These are phyloP conservation scores for Scaptomyza graminum DNA, from an alignment of 1,140 invertebrate genomes.

Conservation along the genomic window DNA sequence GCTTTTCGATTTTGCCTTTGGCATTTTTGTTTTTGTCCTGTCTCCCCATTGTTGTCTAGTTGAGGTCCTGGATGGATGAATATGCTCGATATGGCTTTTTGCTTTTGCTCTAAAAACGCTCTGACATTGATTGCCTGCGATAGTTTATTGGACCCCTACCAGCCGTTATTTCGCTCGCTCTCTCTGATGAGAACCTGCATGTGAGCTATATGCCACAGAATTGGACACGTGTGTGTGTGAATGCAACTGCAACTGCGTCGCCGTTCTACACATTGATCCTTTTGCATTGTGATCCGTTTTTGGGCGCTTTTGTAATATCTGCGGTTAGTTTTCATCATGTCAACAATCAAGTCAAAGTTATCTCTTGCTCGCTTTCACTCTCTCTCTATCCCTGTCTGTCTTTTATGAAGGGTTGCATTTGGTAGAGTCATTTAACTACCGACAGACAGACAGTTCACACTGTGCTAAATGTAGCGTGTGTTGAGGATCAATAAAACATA, in stretches of 20 bases:
- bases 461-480: slow-evolving; percentile 72
- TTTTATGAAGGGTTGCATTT: slow-evolving; percentile 17
- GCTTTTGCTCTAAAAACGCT: slow-evolving; percentile 55
- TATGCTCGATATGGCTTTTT: slow-evolving; percentile 43
- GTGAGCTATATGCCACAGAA: slow-evolving; percentile 4
- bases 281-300: slow-evolving; percentile 46
- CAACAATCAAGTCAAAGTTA: slow-evolving; percentile 72
- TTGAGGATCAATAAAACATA: slow-evolving; percentile 41
- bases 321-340: slow-evolving; percentile 76
- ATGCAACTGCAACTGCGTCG: slow-evolving; percentile 17
- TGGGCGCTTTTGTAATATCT: slow-evolving; percentile 54
- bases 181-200: slow-evolving; percentile 23
- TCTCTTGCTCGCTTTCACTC: not conserved
- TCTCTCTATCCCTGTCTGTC: not conserved
- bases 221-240: slow-evolving; percentile 58
- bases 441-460: slow-evolving; percentile 60
- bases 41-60: slow-evolving; percentile 36
- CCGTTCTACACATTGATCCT: slow-evolving; percentile 31
- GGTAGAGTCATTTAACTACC: slow-evolving; percentile 71
- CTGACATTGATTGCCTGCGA: slow-evolving; percentile 76
- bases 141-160: slow-evolving; percentile 57
- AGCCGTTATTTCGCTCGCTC: not conserved
- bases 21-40: slow-evolving; percentile 21
- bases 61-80: slow-evolving; percentile 12
- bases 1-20: slow-evolving; percentile 22